Base-by-base conservation (phyloP, 2,113 vertebrate genomes). In the Meles meles region DNA sequence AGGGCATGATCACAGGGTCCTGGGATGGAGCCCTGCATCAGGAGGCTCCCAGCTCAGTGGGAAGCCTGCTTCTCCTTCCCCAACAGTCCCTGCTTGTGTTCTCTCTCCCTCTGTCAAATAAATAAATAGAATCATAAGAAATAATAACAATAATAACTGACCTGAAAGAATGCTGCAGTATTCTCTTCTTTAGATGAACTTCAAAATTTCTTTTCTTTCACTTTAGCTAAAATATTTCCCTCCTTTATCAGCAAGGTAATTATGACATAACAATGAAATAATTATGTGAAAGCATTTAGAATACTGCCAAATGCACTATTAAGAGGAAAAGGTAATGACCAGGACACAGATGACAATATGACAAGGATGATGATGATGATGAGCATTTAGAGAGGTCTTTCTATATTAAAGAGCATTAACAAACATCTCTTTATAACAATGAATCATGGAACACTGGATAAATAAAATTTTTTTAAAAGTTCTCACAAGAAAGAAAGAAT, bases 141-240 rank as follows among this genome's bases (percentile, higher is more conserved):
- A 57, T 57, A 59, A 25, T 59, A 59, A 59, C 7, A 59, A 25
- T 93, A 52, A 69, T 59, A 79, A n/a, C 27, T 49, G 79, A 2
- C 55, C 59, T 5, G 39, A 7, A 5, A 18, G 17, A 71, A 47
- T 34, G 25, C 25, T 67, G 29, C 2, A 13, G 11, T 82, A 42
- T 65, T 67, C 7, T 90, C 27, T 57, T 47, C 49, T 10, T 79
- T 21, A 47, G 10, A 15, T 52, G 8, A 17, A 27, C 18, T 74
- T 39, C 31, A 80, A 11, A 74, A 88, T 93, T 44, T 81, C n/a
- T 92, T 10, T 80, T 14, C 23, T 87, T 69, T 76, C 61, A 90
- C 27, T 0, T 93, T 85, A 80, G 3, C 27, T 18, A 59, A 93
- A 83, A 59, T 72, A 42, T 34, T 44, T 61, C 29, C 63, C 23